Evolutionary conservation across 1,140 invertebrate species (phyloP).

Genomic region (Cheumatopsyche charites): DNA sequence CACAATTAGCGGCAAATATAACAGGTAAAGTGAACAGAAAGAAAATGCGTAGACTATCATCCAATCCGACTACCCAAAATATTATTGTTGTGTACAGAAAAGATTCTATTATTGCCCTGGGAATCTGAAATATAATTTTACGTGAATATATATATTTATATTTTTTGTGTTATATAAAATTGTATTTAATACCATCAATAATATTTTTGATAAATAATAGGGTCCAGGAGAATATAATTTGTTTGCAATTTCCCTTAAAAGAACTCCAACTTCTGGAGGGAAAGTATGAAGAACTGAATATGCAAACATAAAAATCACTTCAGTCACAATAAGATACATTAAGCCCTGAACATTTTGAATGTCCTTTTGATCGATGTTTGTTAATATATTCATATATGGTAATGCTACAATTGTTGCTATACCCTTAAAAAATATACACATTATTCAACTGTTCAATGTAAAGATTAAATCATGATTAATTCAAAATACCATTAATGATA

Average conservation of each 20-base stretch:
- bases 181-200: slow-evolving; percentile 66
- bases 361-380: slow-evolving; percentile 63
- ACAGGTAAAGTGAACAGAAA: slow-evolving; percentile 57
- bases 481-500: slow-evolving; percentile 68
- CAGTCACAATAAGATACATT: slow-evolving; percentile 71
- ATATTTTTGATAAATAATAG: slow-evolving; percentile 75
- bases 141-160: not conserved
- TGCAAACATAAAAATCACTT: slow-evolving; percentile 73
- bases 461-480: no score
- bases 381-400: slow-evolving; percentile 64
- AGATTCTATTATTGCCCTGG: slow-evolving; percentile 66
- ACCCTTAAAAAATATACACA: slow-evolving; percentile 56
- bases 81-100: slow-evolving; percentile 65
- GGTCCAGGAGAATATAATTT: slow-evolving; percentile 68
- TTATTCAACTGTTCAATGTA: not conserved
- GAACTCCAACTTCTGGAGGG: slow-evolving; percentile 69
- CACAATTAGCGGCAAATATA: slow-evolving; percentile 58
- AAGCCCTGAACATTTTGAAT: slow-evolving; percentile 75
- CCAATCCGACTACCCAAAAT: slow-evolving; percentile 58
- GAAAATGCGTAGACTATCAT: slow-evolving; percentile 56
- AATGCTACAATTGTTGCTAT: slow-evolving; percentile 67
- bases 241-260: slow-evolving; percentile 71
- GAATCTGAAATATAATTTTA: slow-evolving; percentile 60
- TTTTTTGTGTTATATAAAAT: not conserved
- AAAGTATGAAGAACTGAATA: slow-evolving; percentile 74